These are phyloP conservation scores for Falco punctatus DNA, from an alignment of 2,113 vertebrate species.

Conservation along the genomic window DNA sequence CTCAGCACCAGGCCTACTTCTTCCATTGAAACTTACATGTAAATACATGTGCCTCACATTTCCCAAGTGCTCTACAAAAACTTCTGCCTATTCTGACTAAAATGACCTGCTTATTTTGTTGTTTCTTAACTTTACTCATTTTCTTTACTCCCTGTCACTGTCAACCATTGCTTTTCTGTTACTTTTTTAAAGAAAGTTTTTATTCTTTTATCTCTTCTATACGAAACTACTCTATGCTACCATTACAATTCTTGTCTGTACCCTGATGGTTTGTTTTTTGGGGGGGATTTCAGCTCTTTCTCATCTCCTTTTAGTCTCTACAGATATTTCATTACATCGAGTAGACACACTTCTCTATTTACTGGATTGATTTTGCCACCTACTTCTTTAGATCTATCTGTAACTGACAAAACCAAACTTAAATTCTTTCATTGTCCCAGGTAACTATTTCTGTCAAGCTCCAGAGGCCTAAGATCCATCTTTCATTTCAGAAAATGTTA, in stretches of 20 bases:
- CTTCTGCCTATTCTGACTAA: not conserved
- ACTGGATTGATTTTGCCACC: not conserved
- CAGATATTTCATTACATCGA: not conserved
- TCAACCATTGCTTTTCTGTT: not conserved
- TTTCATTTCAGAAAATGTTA: not conserved
- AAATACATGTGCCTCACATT: not conserved
- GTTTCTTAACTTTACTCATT: not conserved
- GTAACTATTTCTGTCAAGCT: not conserved
- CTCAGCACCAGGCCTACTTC: not conserved
- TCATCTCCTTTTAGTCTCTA: not conserved
- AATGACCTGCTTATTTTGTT: not conserved
- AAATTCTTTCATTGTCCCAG: not conserved
- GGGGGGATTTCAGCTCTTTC: not conserved
- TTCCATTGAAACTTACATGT: not conserved
- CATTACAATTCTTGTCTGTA: not conserved
- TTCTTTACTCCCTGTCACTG: not conserved
- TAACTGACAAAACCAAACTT: not conserved
- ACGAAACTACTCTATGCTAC: not conserved
- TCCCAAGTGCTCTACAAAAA: not conserved
- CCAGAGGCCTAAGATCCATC: not conserved
- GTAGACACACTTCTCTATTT: not conserved
- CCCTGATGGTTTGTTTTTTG: not conserved
- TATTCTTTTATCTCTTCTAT: not conserved
- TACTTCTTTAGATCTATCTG: not conserved
- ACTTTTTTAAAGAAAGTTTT: not conserved